A percentile compares a stretch with the other conserved stretches of the same genome.
Conservation (phyloP, 2,888 invertebrate species). For the Ophion ventricosus region DNA sequence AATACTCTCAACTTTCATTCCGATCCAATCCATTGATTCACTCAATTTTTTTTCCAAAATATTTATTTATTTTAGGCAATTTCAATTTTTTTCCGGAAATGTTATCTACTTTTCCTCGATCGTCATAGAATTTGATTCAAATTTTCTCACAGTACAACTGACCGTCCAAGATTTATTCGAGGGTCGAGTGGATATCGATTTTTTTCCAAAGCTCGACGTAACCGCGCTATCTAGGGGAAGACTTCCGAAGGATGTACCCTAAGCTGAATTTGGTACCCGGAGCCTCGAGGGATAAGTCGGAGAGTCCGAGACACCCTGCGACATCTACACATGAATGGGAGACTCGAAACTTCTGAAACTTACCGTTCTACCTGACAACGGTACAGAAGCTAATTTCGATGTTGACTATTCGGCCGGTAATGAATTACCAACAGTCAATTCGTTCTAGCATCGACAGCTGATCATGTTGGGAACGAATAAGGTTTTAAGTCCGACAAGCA, state of each 20-base stretch:
- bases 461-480: not conserved
- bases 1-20: no score
- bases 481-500: not conserved
- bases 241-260: constrained; percentile 3
- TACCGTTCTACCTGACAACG: constrained; percentile 9
- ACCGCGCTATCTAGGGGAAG: constrained; percentile 24
- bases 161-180: not conserved
- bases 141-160: not conserved
- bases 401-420: not conserved
- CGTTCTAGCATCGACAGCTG: constrained; percentile 20
- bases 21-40: not conserved
- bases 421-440: not conserved
- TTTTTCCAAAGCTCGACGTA: not conserved
- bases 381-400: not conserved
- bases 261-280: not conserved
- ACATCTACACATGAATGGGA: constrained; percentile 20
- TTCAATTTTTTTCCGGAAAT: not conserved
- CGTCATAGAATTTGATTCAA: no score
- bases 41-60: not conserved
- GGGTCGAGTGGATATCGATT: constrained; percentile 13
- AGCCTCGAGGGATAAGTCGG: constrained; percentile 36
- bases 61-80: not conserved
- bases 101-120: no score
- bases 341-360: not conserved
- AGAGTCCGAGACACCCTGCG: constrained; percentile 27